These are phyloP conservation scores for Andricus curvator DNA, from an alignment of 2,888 invertebrate species.

Conservation along the genomic window DNA sequence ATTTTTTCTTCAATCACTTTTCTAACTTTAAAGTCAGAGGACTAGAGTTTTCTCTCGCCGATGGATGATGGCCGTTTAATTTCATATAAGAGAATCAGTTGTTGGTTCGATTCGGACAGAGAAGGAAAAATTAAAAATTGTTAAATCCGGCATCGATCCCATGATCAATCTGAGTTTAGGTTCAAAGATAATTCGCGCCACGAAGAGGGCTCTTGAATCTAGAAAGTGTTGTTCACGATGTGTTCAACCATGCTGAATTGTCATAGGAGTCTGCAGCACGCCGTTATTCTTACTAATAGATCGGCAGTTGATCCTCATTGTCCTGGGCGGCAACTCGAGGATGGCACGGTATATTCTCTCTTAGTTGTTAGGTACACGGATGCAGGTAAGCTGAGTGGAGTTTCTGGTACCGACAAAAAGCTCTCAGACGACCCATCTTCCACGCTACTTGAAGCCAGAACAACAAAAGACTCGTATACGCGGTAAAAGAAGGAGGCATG, in stretches of 20 bases:
- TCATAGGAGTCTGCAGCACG: constrained; percentile 35
- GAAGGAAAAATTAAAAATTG: not conserved
- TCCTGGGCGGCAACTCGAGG: constrained; percentile 51
- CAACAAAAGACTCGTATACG: constrained; percentile 56
- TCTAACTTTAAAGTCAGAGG: no score
- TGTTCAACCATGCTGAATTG: not conserved
- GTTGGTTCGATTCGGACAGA: not conserved
- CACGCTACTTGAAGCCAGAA: constrained; percentile 54
- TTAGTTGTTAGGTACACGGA: not conserved
- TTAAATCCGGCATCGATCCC: no score
- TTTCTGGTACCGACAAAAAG: constrained; percentile 52
- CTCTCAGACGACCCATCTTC: constrained; percentile 37
- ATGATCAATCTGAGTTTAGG: no score
- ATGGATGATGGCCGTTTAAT: not conserved
- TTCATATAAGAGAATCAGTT: not conserved
- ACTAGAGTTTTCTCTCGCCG: not conserved
- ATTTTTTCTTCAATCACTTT: no score
- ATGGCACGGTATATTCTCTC: not conserved
- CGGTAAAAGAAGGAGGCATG: constrained; percentile 58
- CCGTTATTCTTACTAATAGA: constrained; percentile 73
- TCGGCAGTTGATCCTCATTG: constrained; percentile 67
- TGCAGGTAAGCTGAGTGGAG: constrained; percentile 48
- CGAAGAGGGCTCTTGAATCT: not conserved
- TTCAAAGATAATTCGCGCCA: no score
- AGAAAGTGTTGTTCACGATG: not conserved